Evolutionary conservation across 2,888 invertebrate species (phyloP).

Genomic region (Coenonympha arcania): DNA sequence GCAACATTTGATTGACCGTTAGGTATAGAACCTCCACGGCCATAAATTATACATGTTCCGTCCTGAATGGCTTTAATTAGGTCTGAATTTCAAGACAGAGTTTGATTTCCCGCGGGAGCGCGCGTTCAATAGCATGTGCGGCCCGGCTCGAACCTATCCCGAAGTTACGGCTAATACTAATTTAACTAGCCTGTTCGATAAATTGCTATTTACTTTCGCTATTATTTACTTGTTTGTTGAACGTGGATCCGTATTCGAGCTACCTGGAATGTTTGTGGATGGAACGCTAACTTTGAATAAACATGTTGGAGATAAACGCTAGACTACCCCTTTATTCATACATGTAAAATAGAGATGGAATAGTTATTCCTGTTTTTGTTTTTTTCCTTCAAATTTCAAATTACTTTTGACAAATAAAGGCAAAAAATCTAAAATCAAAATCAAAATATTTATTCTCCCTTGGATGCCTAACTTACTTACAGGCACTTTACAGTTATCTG

Average conservation of each 20-base stretch:
- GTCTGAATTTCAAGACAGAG: slow-evolving; percentile 30
- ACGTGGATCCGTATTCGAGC: not conserved
- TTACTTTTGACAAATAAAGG: no score
- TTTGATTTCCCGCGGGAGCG: slow-evolving; percentile 30
- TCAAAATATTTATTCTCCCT: no score
- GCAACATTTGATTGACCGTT: not conserved
- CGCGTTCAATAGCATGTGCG: slow-evolving; percentile 20
- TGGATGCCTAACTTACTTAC: no score
- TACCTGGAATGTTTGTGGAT: no score
- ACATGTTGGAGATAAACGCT: no score
- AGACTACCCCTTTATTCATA: no score
- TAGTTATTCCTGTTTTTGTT: no score
- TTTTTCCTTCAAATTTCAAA: no score
- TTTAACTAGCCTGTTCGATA: slow-evolving; percentile 14
- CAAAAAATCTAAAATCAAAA: no score
- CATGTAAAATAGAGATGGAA: no score
- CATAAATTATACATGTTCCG: slow-evolving; percentile 21
- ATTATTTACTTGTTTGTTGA: slow-evolving; percentile 8
- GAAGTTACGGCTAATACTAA: slow-evolving; percentile 19
- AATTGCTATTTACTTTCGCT: slow-evolving; percentile 11
- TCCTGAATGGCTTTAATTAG: slow-evolving; percentile 29
- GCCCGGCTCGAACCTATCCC: slow-evolving; percentile 5
- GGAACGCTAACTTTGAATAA: no score
- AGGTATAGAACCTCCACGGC: not conserved
- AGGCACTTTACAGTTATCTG: no score